These are phyloP conservation scores for Diphyllodes magnificus DNA, from an alignment of 2,113 vertebrate genomes.

Conservation along the genomic window DNA sequence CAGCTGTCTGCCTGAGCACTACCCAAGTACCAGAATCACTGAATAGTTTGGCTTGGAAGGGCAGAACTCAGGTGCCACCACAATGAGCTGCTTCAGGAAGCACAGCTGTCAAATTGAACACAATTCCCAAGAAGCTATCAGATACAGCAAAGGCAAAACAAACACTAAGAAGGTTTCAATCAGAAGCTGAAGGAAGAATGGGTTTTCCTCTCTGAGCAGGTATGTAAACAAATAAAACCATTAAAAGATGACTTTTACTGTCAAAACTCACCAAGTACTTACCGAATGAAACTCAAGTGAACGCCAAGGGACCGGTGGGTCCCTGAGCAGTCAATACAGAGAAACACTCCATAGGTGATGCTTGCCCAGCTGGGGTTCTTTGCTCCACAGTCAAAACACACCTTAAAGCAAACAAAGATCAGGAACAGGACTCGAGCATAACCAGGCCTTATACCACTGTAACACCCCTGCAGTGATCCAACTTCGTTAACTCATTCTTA, in stretches of 20 bases:
- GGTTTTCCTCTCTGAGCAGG: background rate
- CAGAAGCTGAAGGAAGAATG: background rate
- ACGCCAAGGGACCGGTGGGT: conserved; percentile 92
- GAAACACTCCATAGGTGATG: conserved; percentile 93
- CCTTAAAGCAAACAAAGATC: conserved; percentile 63
- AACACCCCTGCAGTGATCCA: background rate
- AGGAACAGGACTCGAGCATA: background rate
- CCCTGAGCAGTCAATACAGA: conserved; percentile 96
- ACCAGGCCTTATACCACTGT: background rate
- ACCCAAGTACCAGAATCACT: background rate
- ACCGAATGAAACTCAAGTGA: conserved; percentile 94
- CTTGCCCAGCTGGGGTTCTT: conserved; percentile 99
- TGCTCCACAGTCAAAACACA: conserved; percentile 90
- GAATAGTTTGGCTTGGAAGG: background rate
- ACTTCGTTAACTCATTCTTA: background rate
- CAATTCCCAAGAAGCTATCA: background rate
- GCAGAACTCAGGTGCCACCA: background rate
- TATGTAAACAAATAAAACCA: background rate
- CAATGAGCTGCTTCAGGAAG: background rate
- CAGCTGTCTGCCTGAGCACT: background rate
- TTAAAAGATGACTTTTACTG: background rate
- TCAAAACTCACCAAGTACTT: background rate
- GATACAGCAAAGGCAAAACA: background rate
- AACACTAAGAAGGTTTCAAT: background rate
- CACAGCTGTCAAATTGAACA: background rate